Evolutionary conservation across 2,888 invertebrate species (phyloP).

Genomic region (Tigriopus californicus): DNA sequence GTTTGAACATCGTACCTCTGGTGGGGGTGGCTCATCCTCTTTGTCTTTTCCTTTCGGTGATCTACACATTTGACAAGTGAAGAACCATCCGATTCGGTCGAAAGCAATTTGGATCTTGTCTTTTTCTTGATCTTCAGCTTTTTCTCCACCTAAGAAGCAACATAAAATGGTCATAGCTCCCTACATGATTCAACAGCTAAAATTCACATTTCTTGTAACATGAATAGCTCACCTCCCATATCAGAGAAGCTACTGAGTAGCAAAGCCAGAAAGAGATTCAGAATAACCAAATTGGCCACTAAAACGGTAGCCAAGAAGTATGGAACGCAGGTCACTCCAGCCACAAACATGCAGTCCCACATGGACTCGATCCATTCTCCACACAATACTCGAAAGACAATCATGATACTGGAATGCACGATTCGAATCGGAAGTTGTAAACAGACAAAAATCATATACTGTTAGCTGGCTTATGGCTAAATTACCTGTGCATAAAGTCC

Average conservation of each 20-base stretch:
- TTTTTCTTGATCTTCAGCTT: slow-evolving; percentile 81
- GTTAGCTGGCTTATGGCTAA: background rate
- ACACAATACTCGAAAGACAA: slow-evolving; percentile 34
- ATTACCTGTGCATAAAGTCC: slow-evolving; percentile 34
- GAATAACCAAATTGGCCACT: slow-evolving; percentile 32
- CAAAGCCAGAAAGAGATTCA: slow-evolving; percentile 30
- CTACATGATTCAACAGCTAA: background rate
- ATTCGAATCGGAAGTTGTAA: background rate
- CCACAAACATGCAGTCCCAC: slow-evolving; percentile 32
- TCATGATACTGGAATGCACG: slow-evolving; percentile 30
- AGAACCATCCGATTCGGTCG: slow-evolving; percentile 72
- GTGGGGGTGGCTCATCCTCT: no score
- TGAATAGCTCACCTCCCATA: slow-evolving; percentile 36
- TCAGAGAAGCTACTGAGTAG: slow-evolving; percentile 26
- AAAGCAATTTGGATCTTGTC: slow-evolving; percentile 96
- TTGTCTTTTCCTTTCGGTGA: no score
- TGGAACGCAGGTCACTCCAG: slow-evolving; percentile 29
- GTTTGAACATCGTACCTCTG: no score
- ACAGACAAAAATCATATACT: background rate
- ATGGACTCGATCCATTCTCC: slow-evolving; percentile 37
- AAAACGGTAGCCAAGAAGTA: slow-evolving; percentile 34
- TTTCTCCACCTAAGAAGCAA: slow-evolving; percentile 80
- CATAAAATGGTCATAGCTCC: slow-evolving; percentile 25
- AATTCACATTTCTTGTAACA: background rate
- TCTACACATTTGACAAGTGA: no score